phyloP scores from a whole-genome alignment of 2,113 vertebrate species.

The Zootoca vivipara region DNA sequence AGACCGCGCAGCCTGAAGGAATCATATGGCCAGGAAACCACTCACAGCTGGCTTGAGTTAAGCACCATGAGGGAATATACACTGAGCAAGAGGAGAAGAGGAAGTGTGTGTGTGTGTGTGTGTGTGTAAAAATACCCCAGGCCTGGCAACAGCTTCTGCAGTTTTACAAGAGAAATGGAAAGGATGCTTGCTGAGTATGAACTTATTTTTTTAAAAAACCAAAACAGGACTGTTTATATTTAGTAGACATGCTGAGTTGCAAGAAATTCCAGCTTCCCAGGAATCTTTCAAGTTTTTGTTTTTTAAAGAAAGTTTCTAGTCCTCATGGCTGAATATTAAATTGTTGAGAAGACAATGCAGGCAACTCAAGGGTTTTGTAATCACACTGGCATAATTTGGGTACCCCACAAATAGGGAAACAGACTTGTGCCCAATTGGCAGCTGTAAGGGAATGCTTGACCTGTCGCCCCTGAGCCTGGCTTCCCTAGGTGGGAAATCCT shows the following conservation, averaged over 20 bases:
- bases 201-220: background rate
- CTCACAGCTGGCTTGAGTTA: conserved; percentile 54
- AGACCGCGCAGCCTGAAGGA: conserved; percentile 6
- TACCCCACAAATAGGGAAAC: background rate
- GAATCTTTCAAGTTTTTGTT: background rate
- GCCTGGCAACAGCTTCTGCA: conserved; percentile 38
- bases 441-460: background rate
- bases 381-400: background rate
- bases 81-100: conserved; percentile 1
- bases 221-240: background rate
- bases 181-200: conserved; percentile 5
- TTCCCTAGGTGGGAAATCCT: too few species aligned
- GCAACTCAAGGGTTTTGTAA: background rate
- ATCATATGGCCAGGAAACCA: rapidly evolving
- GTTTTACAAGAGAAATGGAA: conserved; percentile 20
- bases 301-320: background rate
- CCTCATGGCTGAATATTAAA: background rate
- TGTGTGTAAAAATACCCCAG: background rate
- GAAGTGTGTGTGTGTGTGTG: background rate
- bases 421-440: background rate
- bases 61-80: conserved; percentile 28
- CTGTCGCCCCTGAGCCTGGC: too few species aligned
- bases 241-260: background rate
- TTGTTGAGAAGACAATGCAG: background rate
- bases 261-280: background rate